These are phyloP conservation scores for Phrynocephalus guinanensis DNA, from an alignment of 2,797 vertebrate genomes.

Conservation along the genomic window DNA sequence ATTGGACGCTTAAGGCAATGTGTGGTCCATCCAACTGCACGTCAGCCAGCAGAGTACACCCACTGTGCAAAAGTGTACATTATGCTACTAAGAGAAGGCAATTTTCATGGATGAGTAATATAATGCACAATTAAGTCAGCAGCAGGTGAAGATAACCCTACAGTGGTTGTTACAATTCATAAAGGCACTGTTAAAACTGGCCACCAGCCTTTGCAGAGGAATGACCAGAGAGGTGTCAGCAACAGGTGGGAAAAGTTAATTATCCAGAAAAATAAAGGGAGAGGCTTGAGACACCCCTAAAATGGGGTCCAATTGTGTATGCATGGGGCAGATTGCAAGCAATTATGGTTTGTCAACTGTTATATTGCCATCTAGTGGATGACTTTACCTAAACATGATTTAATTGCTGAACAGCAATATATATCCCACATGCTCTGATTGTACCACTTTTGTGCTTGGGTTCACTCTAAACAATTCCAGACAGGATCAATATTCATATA, in stretches of 20 bases:
- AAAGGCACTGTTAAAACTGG: not conserved
- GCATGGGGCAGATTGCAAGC: not conserved
- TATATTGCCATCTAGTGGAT: conserved; percentile 27
- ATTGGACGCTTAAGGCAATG: not conserved
- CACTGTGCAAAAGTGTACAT: not conserved
- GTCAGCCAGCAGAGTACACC: not conserved
- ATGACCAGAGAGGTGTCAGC: not conserved
- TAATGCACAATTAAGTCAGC: not conserved
- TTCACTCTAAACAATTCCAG: conserved; percentile 30
- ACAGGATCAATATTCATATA: not conserved
- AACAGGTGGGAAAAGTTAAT: not conserved
- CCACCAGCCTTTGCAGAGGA: not conserved
- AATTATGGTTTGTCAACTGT: not conserved
- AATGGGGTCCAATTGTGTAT: not conserved
- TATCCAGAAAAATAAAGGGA: not conserved
- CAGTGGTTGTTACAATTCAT: not conserved
- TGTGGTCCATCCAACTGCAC: not conserved
- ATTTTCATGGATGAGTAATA: not conserved
- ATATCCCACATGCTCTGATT: conserved; percentile 31
- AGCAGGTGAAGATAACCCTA: not conserved
- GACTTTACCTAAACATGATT: conserved; percentile 39
- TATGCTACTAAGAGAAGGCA: not conserved
- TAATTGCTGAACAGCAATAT: conserved; percentile 50
- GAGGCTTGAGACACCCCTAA: not conserved
- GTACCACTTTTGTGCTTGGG: conserved; percentile 39